Base-by-base conservation (phyloP, 2,888 invertebrate species). In the Lycocerus yunnanus region DNA sequence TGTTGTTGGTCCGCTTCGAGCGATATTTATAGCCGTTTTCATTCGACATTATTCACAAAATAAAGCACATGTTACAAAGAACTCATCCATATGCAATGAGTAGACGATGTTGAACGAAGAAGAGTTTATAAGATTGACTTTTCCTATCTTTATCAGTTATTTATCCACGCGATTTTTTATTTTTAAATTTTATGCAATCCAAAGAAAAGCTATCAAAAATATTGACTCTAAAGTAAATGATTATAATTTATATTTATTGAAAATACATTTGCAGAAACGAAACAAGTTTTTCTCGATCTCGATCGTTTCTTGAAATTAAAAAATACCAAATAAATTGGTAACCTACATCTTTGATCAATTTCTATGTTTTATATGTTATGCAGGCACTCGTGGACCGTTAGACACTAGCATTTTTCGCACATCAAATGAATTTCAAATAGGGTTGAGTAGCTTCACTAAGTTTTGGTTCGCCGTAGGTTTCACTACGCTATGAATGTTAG, bases 1-100 rank as follows among this genome's bases (percentile, higher is more conserved):
- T 81, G 80, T 77, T 76, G 76, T 74, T 71, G 73, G 79, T 78
- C 67, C 76, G 78, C 76, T 80, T 72, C 76, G 71, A 78, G 78
- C 76, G 72, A 80, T 81, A 81, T 82, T 82, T 81, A 82, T 82
- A 73, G 80, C 78, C 75, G 78, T 76, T 78, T 75, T 81, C 79
- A 72, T 78, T 74, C 71, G 74, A 77, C 78, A 76, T 80, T 80
- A 79, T 79, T 80, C 79, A 76, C 78, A 74, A 80, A 81, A 81
- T 79, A 80, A 79, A 81, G 78, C 78, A 80, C 78, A 80, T 80
- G 80, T 80, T 79, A 80, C 79, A 78, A 79, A 76, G 73, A 76
- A 68, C 80, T 79, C 80, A 80, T 81, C 80, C 81, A 80, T 81
- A 81, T 80, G 79, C 80, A 78, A 79, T 80, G 79, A 72, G 79